Conservation (phyloP, 2,113 vertebrate genomes). For the Bostrychus sinensis region DNA sequence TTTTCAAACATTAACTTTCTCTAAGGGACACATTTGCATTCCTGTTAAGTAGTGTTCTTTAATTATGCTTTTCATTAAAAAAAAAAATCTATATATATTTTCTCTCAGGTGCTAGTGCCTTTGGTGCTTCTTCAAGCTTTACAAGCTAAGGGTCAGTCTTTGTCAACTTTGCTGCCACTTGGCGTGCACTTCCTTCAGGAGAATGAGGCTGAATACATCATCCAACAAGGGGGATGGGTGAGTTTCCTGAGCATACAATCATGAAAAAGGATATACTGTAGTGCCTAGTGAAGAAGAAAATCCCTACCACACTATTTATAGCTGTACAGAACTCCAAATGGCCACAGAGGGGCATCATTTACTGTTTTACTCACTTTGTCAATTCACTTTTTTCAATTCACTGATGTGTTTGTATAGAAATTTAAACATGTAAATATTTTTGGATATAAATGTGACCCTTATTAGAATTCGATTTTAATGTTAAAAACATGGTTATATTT, state of each 20-base stretch:
- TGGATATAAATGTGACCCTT: too few species aligned
- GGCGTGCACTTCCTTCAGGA: conserved; percentile 89
- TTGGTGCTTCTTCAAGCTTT: conserved; percentile 88
- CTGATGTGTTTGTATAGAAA: too few species aligned
- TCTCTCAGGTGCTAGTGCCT: conserved; percentile 86
- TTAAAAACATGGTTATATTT: too few species aligned
- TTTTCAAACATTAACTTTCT: not conserved
- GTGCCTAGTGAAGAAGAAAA: not conserved
- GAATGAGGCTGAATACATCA: conserved; percentile 83
- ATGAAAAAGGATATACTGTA: not conserved
- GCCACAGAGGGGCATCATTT: conserved; percentile 59
- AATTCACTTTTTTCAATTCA: too few species aligned
- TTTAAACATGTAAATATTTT: too few species aligned
- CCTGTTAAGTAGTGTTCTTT: too few species aligned
- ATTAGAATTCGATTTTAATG: too few species aligned
- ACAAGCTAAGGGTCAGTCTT: conserved; percentile 80
- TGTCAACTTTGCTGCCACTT: conserved; percentile 80
- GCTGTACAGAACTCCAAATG: not conserved
- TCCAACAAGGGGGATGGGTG: conserved; percentile 96
- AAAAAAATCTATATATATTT: not conserved
- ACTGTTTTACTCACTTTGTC: conserved; percentile 4
- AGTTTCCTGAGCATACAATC: conserved; percentile 54
- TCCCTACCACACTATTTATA: not conserved
- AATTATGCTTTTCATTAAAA: not conserved
- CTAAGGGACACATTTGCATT: not conserved